phyloP scores from a whole-genome alignment of 2,797 vertebrate species.

The Triplophysa yarkandensis region DNA sequence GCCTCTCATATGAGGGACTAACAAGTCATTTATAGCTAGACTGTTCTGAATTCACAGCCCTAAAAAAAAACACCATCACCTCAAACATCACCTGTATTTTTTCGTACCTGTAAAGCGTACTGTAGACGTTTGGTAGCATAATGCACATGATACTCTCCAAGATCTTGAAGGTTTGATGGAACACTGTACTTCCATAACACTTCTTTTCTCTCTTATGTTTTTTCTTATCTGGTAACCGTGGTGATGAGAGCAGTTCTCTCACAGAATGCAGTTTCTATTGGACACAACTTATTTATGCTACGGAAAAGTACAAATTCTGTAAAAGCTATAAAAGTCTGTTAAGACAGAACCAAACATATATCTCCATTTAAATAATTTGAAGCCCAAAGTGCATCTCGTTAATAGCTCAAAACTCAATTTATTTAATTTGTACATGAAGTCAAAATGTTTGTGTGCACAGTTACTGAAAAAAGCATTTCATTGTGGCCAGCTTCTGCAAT shows the following conservation, averaged over 20 bases:
- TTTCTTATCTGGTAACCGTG: slow-evolving; percentile 36
- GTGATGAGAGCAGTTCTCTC: slow-evolving; percentile 31
- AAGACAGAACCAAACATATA: not conserved
- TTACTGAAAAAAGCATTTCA: not conserved
- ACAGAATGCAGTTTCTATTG: not conserved
- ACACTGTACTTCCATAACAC: slow-evolving; percentile 60
- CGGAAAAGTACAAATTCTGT: not conserved
- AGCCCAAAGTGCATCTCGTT: not conserved
- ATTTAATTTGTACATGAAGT: not conserved
- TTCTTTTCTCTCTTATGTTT: slow-evolving; percentile 55
- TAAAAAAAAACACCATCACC: slow-evolving; percentile 46
- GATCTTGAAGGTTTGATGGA: slow-evolving; percentile 67
- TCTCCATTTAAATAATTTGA: not conserved
- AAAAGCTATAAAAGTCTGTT: not conserved
- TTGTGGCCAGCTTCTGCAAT: not conserved
- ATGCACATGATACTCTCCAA: slow-evolving; percentile 57
- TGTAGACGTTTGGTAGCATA: slow-evolving; percentile 60
- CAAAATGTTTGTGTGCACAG: not conserved
- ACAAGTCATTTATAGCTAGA: slow-evolving; percentile 54
- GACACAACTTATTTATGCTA: not conserved
- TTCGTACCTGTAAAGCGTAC: slow-evolving; percentile 54
- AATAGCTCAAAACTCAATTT: not conserved
- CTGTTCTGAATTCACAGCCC: slow-evolving; percentile 60
- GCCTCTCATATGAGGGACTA: slow-evolving; percentile 12
- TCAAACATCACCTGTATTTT: slow-evolving; percentile 54